Conservation (phyloP, 1,140 invertebrate species). For the Paraescarpia echinospica region DNA sequence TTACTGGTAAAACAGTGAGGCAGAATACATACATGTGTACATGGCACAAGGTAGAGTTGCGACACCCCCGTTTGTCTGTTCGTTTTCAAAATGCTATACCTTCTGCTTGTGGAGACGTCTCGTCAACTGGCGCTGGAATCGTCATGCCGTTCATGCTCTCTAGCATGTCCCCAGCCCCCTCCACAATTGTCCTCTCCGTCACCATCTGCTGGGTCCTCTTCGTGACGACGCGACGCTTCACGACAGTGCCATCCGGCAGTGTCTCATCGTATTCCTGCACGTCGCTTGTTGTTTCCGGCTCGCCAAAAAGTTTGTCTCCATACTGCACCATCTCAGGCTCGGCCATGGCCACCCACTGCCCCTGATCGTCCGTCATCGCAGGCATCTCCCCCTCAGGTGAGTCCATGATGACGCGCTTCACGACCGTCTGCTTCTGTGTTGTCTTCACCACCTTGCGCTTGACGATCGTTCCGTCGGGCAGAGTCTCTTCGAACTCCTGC, state of each 20-base stretch:
- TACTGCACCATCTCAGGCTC: slow-evolving; percentile 9
- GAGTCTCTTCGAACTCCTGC: slow-evolving; percentile 48
- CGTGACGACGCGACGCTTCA: slow-evolving; percentile 39
- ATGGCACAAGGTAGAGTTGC: neutral
- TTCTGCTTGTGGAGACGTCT: neutral
- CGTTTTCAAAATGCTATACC: neutral
- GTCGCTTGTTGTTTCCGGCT: slow-evolving; percentile 26
- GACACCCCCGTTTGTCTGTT: neutral
- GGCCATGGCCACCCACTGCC: neutral
- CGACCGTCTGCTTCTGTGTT: slow-evolving; percentile 31
- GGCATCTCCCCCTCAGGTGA: slow-evolving; percentile 28
- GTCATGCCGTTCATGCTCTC: slow-evolving; percentile 9
- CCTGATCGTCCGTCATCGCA: slow-evolving; percentile 26
- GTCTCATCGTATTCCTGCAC: slow-evolving; percentile 42
- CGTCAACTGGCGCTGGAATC: slow-evolving; percentile 24
- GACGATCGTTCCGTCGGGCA: slow-evolving; percentile 51
- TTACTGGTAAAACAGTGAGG: slow-evolving; percentile 1
- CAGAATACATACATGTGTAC: neutral
- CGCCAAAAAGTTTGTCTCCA: slow-evolving; percentile 1
- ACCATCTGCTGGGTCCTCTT: slow-evolving; percentile 30
- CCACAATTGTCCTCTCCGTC: slow-evolving; percentile 27
- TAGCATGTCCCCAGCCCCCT: slow-evolving; percentile 23
- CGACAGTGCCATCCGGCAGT: slow-evolving; percentile 44
- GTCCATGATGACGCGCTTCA: slow-evolving; percentile 30
- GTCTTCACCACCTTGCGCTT: slow-evolving; percentile 36